Base-by-base conservation (phyloP, 2,888 invertebrate genomes). In the Pinctada fucata region DNA sequence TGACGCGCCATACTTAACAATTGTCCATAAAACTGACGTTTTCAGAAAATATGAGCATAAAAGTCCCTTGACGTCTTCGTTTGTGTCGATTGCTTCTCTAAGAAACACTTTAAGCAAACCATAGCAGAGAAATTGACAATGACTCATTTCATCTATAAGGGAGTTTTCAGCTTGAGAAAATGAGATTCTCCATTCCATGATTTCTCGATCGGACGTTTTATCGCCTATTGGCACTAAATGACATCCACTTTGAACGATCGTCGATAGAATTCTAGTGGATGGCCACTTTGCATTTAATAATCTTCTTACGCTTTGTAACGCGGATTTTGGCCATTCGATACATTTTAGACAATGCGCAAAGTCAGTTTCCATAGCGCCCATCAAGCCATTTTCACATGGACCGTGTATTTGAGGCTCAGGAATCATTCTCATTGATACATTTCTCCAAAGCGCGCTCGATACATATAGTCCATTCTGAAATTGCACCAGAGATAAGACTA, bases 141-240 rank as follows among this genome's bases (percentile, higher is more conserved):
- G 69, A 13, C 31, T 69, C 69, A 69, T 69, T 69, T 49, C n/a
- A 49, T 69, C 49, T 45, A 69, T 51, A 50, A 69, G 69, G 49
- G 49, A 50, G 8, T 69, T 49, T 69, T 69, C 69, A 16, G 69
- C 69, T 13, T 45, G 69, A 69, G 69, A 69, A 31, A 69, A 69
- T 2, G 69, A 69, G 51, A 69, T 69, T 69, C 69, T 69, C 69
- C 69, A 69, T 69, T 69, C 69, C 49, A 50, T n/a, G 69, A 16
- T 31, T 69, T 48, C 69, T 50, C 31, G 69, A 8, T 48, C 51
- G 49, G 50, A 49, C 51, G 51, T 3, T 48, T 69, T 69, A 31
- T 69, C 16, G 49, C 31, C 31, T 31, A 31, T 31, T 31, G 31
- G 31, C 31, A 31, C 31, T 31, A 31, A 31, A 31, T 31, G 69